phyloP scores from a whole-genome alignment of 2,888 invertebrate genomes.

The Acholoe squamosa region DNA sequence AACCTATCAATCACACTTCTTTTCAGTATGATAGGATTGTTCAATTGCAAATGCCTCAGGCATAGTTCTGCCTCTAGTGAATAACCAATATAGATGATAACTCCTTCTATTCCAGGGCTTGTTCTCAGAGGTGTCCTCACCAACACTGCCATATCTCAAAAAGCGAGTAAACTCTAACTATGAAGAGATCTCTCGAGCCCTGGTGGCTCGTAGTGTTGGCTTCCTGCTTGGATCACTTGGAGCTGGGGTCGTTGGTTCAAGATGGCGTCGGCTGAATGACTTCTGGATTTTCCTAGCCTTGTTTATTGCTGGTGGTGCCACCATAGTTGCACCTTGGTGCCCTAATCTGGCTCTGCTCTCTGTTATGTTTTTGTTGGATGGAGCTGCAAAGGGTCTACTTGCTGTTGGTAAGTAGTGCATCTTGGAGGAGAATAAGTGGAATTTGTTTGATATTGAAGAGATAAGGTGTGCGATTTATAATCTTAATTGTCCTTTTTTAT shows the following conservation, averaged over 20 bases:
- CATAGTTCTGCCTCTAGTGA: not conserved
- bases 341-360: slow-evolving; percentile 58
- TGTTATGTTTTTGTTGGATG: slow-evolving; percentile 65
- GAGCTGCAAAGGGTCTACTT: slow-evolving; percentile 63
- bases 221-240: slow-evolving; percentile 32
- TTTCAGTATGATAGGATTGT: too few relatives aligned
- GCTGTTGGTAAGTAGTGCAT: slow-evolving; percentile 28
- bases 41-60: not conserved
- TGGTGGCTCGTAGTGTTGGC: slow-evolving; percentile 60
- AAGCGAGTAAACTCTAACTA: slow-evolving; percentile 21
- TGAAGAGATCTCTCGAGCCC: slow-evolving; percentile 58
- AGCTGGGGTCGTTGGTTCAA: slow-evolving; percentile 57
- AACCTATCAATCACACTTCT: not conserved
- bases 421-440: too few relatives aligned
- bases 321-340: slow-evolving; percentile 63
- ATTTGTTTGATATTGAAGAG: too few relatives aligned
- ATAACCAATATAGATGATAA: not conserved
- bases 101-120: slow-evolving; percentile 48
- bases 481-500: too few relatives aligned
- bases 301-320: slow-evolving; percentile 58
- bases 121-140: slow-evolving; percentile 57
- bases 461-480: too few relatives aligned
- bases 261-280: slow-evolving; percentile 51
- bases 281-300: slow-evolving; percentile 60
- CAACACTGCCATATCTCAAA: slow-evolving; percentile 59